Percentiles rank a stretch among this genome's conserved stretches.
Evolutionary conservation across 2,888 invertebrate species (phyloP).

Genomic region (Pristionchus mayeri): DNA sequence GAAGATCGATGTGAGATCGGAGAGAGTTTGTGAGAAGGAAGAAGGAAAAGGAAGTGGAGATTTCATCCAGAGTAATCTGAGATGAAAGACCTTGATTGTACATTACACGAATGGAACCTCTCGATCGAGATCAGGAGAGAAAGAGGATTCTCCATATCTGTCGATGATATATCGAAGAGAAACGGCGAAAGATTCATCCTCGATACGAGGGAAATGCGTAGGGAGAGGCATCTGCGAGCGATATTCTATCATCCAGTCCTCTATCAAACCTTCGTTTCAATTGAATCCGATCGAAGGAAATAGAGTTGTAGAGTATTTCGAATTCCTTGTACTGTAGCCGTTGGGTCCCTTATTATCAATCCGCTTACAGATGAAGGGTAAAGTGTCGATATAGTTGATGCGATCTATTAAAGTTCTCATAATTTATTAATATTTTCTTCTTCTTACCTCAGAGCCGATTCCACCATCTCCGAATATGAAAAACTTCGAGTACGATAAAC

Average conservation of each 20-base stretch:
- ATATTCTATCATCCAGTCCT: too few species aligned
- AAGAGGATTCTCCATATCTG: not conserved
- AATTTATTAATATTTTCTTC: too few species aligned
- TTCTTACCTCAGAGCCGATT: not conserved
- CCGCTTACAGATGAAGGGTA: not conserved
- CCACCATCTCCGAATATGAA: constrained; percentile 13
- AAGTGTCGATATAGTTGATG: not conserved
- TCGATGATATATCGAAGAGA: not conserved
- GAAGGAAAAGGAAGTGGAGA: not conserved
- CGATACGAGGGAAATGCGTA: not conserved
- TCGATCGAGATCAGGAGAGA: not conserved
- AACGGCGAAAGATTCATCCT: not conserved
- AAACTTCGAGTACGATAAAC: not conserved
- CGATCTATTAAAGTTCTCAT: too few species aligned
- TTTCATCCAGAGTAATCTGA: constrained; percentile 14
- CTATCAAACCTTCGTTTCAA: not conserved
- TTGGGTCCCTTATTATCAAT: not conserved
- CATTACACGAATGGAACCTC: too few species aligned
- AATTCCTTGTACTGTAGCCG: not conserved
- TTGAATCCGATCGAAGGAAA: not conserved
- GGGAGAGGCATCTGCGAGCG: not conserved
- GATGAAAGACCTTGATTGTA: too few species aligned
- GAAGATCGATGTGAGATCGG: not conserved
- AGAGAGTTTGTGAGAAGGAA: not conserved
- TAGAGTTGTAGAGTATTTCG: not conserved